phyloP scores from a whole-genome alignment of 2,113 vertebrate species.

The Bothrops jararaca region DNA sequence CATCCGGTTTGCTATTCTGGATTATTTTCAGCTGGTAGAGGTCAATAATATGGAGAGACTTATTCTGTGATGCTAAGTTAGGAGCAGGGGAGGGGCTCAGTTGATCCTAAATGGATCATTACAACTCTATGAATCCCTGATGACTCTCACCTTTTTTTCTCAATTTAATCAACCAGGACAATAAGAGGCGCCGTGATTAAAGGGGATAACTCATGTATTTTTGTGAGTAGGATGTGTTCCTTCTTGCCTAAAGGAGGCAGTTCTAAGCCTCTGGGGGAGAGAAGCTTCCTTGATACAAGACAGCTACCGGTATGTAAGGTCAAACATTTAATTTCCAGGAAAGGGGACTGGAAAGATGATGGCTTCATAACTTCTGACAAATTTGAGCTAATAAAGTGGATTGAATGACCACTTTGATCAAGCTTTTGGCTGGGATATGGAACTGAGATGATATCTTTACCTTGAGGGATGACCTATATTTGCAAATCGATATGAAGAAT shows the following conservation, averaged over 20 bases:
- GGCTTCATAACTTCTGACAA: not conserved
- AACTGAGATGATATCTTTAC: not conserved
- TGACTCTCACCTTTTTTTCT: not conserved
- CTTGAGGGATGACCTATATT: not conserved
- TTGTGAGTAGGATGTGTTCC: not conserved
- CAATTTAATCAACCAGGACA: not conserved
- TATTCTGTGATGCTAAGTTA: not conserved
- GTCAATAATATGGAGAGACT: not conserved
- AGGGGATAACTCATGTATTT: not conserved
- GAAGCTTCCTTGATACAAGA: not conserved
- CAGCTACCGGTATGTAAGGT: not conserved
- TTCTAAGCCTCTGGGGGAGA: not conserved
- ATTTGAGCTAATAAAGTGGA: not conserved
- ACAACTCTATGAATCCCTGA: not conserved
- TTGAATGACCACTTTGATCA: not conserved
- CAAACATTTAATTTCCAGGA: not conserved
- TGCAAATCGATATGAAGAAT: not conserved
- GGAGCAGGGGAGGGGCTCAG: not conserved
- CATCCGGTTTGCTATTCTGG: not conserved
- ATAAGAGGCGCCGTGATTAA: not conserved
- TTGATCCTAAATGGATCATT: not conserved
- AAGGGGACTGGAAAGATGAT: not conserved
- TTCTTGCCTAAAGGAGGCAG: not conserved
- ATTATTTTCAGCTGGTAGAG: not conserved
- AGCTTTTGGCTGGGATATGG: not conserved